Conservation (phyloP, 2,113 vertebrate species). For the Chinchilla lanigera region DNA sequence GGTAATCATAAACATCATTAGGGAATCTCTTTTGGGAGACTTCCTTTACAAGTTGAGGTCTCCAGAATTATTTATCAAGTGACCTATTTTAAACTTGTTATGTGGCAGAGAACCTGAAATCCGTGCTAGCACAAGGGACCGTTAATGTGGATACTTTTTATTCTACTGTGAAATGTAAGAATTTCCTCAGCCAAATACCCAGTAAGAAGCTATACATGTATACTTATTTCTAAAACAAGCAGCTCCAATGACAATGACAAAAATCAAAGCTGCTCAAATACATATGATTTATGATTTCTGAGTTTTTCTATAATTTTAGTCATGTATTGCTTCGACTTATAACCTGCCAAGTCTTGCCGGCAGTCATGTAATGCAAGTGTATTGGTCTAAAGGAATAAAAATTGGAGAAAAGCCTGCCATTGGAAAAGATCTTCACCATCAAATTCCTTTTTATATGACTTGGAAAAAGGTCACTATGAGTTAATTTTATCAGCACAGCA, state of each 20-base stretch:
- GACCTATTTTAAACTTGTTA: neutral
- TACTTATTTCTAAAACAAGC: neutral
- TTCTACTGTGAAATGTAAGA: neutral
- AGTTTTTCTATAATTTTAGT: neutral
- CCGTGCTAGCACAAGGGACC: neutral
- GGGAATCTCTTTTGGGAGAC: neutral
- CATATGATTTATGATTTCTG: neutral
- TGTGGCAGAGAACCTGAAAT: neutral
- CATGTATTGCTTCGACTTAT: neutral
- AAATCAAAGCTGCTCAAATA: neutral
- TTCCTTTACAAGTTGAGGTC: neutral
- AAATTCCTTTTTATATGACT: neutral
- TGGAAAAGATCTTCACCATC: neutral
- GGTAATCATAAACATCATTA: neutral
- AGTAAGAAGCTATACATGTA: neutral
- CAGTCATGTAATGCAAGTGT: neutral
- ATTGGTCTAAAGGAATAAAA: neutral
- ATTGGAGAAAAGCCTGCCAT: neutral
- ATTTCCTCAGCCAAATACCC: neutral
- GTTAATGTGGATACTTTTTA: neutral
- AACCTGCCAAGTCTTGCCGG: neutral
- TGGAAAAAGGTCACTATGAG: neutral
- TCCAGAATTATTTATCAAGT: neutral
- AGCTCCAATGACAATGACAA: neutral
- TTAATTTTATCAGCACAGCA: neutral